Conservation (phyloP, 1,140 invertebrate species). For the Magallana ariakensis region DNA sequence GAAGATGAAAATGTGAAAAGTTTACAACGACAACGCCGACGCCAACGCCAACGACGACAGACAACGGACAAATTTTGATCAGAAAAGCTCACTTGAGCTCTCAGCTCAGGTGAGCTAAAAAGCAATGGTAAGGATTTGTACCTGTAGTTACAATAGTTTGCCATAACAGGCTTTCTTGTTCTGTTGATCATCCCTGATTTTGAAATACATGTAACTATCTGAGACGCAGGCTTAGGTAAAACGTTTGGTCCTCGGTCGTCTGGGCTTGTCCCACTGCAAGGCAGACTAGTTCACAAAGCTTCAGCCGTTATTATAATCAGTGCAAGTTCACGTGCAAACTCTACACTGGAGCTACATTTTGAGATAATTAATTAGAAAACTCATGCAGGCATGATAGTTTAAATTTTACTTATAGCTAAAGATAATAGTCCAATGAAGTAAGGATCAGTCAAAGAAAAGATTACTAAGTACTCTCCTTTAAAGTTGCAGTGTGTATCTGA, state of each 20-base stretch:
- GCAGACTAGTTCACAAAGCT: constrained; percentile 26
- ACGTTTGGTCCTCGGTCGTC: constrained; percentile 39
- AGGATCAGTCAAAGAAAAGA: background rate
- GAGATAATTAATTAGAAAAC: background rate
- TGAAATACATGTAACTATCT: constrained; percentile 15
- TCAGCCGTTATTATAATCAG: background rate
- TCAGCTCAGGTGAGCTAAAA: too few species aligned
- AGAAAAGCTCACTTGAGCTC: too few species aligned
- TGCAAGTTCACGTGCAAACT: background rate
- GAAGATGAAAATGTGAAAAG: too few species aligned
- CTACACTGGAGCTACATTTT: background rate
- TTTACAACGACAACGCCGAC: too few species aligned
- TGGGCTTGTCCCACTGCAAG: constrained; percentile 50
- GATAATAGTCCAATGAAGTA: background rate
- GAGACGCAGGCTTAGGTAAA: background rate
- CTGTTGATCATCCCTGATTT: constrained; percentile 16
- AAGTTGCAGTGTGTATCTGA: background rate
- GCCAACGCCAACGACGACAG: too few species aligned
- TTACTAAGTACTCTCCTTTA: background rate
- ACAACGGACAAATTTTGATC: too few species aligned
- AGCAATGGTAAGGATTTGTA: too few species aligned
- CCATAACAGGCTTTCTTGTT: background rate
- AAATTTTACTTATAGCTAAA: too few species aligned
- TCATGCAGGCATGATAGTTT: too few species aligned
- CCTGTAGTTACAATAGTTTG: background rate